Evolutionary conservation across 92 coral and sea anemone species (phyloP).

Genomic region (Metridium senile): DNA sequence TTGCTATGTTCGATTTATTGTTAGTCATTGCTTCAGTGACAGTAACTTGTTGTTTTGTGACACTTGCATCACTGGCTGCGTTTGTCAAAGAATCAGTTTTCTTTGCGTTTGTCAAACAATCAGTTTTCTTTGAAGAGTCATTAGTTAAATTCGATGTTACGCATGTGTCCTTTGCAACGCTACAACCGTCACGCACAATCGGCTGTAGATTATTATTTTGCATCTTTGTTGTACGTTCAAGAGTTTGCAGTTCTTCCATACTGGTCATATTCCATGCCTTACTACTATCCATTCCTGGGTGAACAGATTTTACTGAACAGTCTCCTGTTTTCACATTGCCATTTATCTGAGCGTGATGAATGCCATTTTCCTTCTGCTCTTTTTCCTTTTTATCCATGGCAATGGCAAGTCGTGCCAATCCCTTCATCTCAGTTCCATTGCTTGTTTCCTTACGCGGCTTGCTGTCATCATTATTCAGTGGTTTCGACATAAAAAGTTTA

Average conservation of each 20-base stretch:
- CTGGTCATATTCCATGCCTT: conserved; percentile 28
- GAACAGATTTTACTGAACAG: neutral
- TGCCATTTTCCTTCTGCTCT: conserved; percentile 15
- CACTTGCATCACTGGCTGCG: neutral
- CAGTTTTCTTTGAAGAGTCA: no score
- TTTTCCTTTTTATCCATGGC: conserved; percentile 26
- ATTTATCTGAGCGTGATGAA: neutral
- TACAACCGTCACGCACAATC: neutral
- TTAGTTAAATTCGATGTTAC: neutral
- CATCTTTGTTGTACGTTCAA: neutral
- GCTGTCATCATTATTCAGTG: conserved; percentile 6
- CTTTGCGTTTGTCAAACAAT: no score
- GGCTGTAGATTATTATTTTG: neutral
- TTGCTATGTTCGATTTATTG: no score
- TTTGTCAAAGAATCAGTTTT: neutral
- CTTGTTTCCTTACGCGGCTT: conserved; percentile 1
- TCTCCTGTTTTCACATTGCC: conserved; percentile 6
- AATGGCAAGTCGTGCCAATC: conserved; percentile 7
- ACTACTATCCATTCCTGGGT: conserved; percentile 15
- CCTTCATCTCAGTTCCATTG: conserved; percentile 9
- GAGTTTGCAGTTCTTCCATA: conserved; percentile 23
- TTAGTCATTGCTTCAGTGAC: no score
- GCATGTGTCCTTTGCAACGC: neutral
- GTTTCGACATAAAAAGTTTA: conserved; percentile 2
- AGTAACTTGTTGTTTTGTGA: neutral